These are phyloP conservation scores for Priocnemis perturbator DNA, from an alignment of 2,888 invertebrate species.

Conservation along the genomic window DNA sequence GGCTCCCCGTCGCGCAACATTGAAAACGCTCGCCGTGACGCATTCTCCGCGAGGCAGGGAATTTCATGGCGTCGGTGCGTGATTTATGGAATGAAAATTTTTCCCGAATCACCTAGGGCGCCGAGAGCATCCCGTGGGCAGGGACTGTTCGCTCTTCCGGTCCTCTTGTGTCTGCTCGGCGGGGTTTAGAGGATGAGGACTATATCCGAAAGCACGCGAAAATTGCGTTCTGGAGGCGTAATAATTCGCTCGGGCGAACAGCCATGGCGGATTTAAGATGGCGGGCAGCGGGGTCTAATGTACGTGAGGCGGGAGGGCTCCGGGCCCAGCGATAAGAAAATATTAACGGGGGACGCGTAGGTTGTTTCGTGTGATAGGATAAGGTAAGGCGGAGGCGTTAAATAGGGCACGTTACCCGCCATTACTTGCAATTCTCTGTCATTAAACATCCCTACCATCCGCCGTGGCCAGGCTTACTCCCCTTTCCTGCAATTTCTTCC, in stretches of 20 bases:
- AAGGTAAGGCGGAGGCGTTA: constrained; percentile 53
- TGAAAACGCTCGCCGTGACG: no score
- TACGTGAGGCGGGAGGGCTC: constrained; percentile 25
- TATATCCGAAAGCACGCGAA: constrained; percentile 34
- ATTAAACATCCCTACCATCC: constrained; percentile 56
- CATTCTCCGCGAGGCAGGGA: neutral
- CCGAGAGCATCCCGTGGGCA: neutral
- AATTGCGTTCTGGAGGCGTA: constrained; percentile 49
- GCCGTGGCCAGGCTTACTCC: constrained; percentile 18
- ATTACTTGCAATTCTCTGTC: constrained; percentile 64
- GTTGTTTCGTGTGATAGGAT: constrained; percentile 59
- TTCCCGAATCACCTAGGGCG: neutral
- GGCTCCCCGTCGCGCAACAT: neutral
- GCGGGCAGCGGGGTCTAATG: constrained; percentile 37
- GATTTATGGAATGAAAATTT: neutral
- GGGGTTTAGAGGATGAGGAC: neutral
- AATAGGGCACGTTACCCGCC: constrained; percentile 60
- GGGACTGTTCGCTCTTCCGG: no score
- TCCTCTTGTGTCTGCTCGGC: no score
- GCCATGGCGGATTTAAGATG: constrained; percentile 38
- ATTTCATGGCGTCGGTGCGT: neutral
- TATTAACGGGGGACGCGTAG: constrained; percentile 56
- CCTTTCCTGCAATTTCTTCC: constrained; percentile 51
- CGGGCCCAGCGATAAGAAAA: constrained; percentile 51
- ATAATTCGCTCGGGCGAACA: constrained; percentile 55